A percentile compares a stretch with the other conserved stretches of the same genome.
These are phyloP conservation scores for Tauraco erythrolophus DNA, from an alignment of 2,113 vertebrate species.

Conservation along the genomic window DNA sequence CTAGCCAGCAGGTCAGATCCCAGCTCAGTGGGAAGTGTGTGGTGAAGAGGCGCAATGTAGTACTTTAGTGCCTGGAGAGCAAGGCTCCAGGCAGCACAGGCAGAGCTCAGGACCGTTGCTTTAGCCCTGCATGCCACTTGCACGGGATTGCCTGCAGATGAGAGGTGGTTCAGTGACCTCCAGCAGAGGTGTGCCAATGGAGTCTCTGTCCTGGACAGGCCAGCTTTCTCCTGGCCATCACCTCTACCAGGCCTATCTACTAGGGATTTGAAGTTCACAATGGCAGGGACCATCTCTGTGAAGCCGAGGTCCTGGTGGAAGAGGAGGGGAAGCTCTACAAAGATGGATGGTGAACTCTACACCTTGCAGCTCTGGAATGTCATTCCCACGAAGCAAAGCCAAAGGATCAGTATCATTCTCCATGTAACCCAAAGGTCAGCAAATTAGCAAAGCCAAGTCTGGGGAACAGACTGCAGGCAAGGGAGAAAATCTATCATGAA, in stretches of 20 bases:
- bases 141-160: fast-evolving
- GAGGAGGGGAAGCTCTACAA: background rate
- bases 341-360: background rate
- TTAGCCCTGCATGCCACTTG: background rate
- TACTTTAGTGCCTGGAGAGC: background rate
- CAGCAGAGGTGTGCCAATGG: background rate
- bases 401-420: background rate
- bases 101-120: background rate
- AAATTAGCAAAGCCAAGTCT: background rate
- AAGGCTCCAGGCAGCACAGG: background rate
- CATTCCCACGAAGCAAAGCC: background rate
- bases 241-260: background rate
- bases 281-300: background rate
- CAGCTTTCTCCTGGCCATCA: background rate
- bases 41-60: background rate
- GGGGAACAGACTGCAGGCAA: background rate
- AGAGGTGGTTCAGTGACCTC: background rate
- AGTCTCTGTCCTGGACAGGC: background rate
- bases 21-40: background rate
- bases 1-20: background rate
- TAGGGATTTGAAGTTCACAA: background rate
- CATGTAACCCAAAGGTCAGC: background rate
- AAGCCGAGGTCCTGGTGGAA: background rate
- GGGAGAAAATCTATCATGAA: conserved; percentile 47
- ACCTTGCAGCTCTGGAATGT: background rate